These are phyloP conservation scores for Pandemis corylana DNA, from an alignment of 2,888 invertebrate species.

Conservation along the genomic window DNA sequence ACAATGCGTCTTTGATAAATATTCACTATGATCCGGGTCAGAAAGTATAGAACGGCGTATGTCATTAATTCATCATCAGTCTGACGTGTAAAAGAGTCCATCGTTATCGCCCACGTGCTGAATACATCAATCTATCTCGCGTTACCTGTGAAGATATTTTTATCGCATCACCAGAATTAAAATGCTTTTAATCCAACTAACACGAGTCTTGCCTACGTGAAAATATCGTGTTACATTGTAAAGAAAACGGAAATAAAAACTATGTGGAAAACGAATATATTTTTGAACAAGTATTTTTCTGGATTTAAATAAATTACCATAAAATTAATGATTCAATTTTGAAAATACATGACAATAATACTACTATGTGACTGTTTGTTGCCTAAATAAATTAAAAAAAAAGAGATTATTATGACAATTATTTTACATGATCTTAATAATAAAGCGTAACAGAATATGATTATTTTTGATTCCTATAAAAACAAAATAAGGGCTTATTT, in stretches of 20 bases:
- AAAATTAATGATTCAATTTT: too few relatives aligned
- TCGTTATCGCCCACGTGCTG: slow-evolving; percentile 26
- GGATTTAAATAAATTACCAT: too few relatives aligned
- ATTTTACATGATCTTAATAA: too few relatives aligned
- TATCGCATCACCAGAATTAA: slow-evolving; percentile 12
- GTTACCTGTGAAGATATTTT: slow-evolving; percentile 26
- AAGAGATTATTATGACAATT: too few relatives aligned
- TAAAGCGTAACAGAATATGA: too few relatives aligned
- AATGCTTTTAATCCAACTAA: slow-evolving; percentile 11
- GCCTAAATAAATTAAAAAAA: too few relatives aligned
- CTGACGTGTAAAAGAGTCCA: slow-evolving; percentile 20
- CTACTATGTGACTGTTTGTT: too few relatives aligned
- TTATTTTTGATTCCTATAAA: too few relatives aligned
- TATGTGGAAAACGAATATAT: too few relatives aligned
- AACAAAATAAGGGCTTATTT: too few relatives aligned
- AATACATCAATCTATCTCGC: slow-evolving; percentile 29
- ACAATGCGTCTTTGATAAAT: neutral
- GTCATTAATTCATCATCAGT: slow-evolving; percentile 29
- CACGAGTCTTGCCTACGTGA: neutral
- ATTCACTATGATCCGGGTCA: neutral
- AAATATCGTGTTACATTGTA: neutral
- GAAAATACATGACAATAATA: too few relatives aligned
- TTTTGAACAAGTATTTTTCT: too few relatives aligned
- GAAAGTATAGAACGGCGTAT: neutral
- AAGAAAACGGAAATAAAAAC: slow-evolving; percentile 1